These are phyloP conservation scores for Panagrolaimus sp. DNA, from an alignment of 1,140 invertebrate species.

Conservation along the genomic window DNA sequence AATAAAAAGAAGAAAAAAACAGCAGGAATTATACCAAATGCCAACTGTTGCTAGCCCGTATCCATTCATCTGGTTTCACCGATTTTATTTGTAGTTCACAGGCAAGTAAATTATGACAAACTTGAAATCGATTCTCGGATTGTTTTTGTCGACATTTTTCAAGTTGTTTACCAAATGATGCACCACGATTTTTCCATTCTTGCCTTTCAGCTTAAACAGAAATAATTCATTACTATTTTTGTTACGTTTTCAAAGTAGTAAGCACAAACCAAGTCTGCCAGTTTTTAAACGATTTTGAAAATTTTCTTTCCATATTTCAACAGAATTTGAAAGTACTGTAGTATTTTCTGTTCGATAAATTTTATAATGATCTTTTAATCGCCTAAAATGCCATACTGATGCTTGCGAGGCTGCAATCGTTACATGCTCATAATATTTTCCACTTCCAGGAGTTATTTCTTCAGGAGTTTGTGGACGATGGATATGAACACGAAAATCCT, in stretches of 20 bases:
- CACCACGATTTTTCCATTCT: background rate
- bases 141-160: background rate
- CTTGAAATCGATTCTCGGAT: background rate
- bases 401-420: background rate
- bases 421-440: background rate
- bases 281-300: background rate
- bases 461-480: background rate
- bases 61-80: background rate
- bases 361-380: background rate
- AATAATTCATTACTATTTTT: background rate
- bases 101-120: background rate
- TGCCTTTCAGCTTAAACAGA: background rate
- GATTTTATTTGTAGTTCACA: background rate
- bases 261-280: background rate
- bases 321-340: background rate
- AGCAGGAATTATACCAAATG: background rate
- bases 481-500: background rate
- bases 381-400: background rate
- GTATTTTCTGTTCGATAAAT: background rate
- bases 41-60: background rate
- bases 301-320: background rate
- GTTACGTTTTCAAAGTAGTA: background rate
- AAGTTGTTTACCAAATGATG: background rate
- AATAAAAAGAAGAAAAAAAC: too few species aligned
- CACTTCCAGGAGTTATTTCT: background rate